Evolutionary conservation across 2,113 vertebrate species (phyloP).

Genomic region (Protomyctophum bolini): DNA sequence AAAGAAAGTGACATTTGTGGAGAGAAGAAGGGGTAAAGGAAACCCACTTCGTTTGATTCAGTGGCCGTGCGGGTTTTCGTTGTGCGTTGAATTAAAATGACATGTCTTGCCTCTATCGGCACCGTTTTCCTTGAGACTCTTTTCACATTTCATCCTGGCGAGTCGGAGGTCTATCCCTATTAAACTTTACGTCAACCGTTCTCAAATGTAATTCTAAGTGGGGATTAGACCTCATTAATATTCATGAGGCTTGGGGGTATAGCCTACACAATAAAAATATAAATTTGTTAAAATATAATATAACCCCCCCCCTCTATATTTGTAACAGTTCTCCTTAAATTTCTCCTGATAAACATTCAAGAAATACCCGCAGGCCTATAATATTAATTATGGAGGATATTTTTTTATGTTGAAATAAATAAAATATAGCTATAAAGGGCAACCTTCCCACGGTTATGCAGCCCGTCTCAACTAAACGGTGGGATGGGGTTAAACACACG

Average conservation of each 20-base stretch:
- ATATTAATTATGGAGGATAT: no score
- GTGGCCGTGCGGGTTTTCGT: conserved; percentile 42
- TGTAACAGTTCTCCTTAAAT: conserved; percentile 1
- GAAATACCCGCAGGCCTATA: not conserved
- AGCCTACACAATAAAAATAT: conserved; percentile 63
- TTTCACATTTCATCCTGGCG: conserved; percentile 57
- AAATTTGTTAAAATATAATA: conserved; percentile 69
- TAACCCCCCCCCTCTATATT: conserved; percentile 24
- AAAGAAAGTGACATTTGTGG: conserved; percentile 56
- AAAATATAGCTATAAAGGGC: no score
- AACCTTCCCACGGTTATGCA: no score
- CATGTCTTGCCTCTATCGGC: conserved; percentile 47
- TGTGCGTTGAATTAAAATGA: conserved; percentile 39
- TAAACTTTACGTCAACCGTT: conserved; percentile 83
- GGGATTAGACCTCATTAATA: conserved; percentile 82
- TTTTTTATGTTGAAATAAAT: no score
- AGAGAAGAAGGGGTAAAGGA: conserved; percentile 21
- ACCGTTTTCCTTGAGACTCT: conserved; percentile 50
- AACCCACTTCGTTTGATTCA: conserved; percentile 74
- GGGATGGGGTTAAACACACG: no score
- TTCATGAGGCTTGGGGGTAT: conserved; percentile 73
- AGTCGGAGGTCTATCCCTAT: conserved; percentile 71
- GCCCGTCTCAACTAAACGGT: no score
- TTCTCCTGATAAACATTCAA: conserved; percentile 8
- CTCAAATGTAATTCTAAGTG: conserved; percentile 85